Percentiles rank a stretch among this genome's conserved stretches.
Conservation (phyloP, 1,140 invertebrate genomes). For the Drosophila suzukii region DNA sequence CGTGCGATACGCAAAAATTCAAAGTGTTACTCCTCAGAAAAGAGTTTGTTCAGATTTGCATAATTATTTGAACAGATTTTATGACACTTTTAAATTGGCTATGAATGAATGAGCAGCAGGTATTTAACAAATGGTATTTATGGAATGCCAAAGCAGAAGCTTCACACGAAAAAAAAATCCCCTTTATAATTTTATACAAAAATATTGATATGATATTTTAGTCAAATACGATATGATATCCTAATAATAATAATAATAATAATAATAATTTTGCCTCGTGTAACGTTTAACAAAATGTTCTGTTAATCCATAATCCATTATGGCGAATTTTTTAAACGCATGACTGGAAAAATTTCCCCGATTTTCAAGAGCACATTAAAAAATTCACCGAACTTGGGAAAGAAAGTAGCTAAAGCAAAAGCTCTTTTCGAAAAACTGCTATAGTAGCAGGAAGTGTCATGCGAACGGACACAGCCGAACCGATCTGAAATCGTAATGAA, state of each 20-base stretch:
- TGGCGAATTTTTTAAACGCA: neutral
- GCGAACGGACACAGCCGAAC: constrained; percentile 47
- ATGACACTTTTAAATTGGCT: constrained; percentile 17
- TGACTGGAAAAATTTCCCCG: constrained; percentile 57
- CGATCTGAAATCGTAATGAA: constrained; percentile 67
- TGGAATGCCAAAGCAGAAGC: constrained; percentile 7
- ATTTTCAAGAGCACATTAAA: constrained; percentile 59
- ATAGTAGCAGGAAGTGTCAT: constrained; percentile 69
- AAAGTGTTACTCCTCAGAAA: constrained; percentile 3
- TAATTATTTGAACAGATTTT: constrained; percentile 35
- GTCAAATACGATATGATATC: too few species aligned
- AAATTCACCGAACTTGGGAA: constrained; percentile 45
- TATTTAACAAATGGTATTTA: constrained; percentile 24
- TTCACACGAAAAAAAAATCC: neutral
- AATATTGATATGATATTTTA: too few species aligned
- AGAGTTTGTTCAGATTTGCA: constrained; percentile 24
- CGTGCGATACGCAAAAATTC: constrained; percentile 24
- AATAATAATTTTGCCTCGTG: neutral
- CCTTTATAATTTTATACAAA: too few species aligned
- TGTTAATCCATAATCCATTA: neutral
- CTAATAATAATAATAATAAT: too few species aligned
- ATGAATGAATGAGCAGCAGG: constrained; percentile 15
- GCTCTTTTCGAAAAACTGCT: constrained; percentile 55
- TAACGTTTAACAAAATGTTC: neutral
- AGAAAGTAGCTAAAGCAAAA: constrained; percentile 51